Evolutionary conservation across 2,888 invertebrate species (phyloP).

Genomic region (Aplocera efformata): DNA sequence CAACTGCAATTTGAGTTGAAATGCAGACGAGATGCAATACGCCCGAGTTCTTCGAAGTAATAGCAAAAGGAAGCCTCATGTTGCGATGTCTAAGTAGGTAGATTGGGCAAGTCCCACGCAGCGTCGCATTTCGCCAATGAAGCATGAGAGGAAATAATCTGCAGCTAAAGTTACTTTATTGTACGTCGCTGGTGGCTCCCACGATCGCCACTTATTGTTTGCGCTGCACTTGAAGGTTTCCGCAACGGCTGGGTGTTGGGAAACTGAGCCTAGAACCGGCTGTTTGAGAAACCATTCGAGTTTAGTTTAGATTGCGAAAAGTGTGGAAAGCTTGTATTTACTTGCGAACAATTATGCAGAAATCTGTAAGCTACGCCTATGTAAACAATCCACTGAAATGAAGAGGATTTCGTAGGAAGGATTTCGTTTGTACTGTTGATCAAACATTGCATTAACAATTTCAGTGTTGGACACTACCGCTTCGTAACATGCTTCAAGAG

Average conservation of each 20-base stretch:
- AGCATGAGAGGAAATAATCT: constrained; percentile 59
- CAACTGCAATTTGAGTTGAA: not conserved
- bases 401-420: not conserved
- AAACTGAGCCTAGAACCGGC: constrained; percentile 67
- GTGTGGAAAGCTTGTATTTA: constrained; percentile 60
- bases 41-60: constrained; percentile 28
- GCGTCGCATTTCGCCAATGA: constrained; percentile 58
- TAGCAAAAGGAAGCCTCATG: constrained; percentile 39
- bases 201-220: constrained; percentile 71
- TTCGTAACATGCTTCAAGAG: too few species aligned
- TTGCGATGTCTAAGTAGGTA: constrained; percentile 25
- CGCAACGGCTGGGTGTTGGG: constrained; percentile 70
- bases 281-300: constrained; percentile 69
- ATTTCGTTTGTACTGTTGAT: too few species aligned
- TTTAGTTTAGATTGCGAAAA: constrained; percentile 73
- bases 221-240: constrained; percentile 70
- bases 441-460: too few species aligned
- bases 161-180: constrained; percentile 50
- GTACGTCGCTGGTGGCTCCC: constrained; percentile 60
- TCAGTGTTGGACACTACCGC: too few species aligned
- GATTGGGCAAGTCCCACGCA: constrained; percentile 18
- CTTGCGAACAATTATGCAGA: constrained; percentile 42
- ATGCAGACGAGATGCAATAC: too few species aligned
- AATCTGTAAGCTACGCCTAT: constrained; percentile 31
- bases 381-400: constrained; percentile 29